Conservation (phyloP, 2,797 vertebrate species). For the Salarias fasciatus region DNA sequence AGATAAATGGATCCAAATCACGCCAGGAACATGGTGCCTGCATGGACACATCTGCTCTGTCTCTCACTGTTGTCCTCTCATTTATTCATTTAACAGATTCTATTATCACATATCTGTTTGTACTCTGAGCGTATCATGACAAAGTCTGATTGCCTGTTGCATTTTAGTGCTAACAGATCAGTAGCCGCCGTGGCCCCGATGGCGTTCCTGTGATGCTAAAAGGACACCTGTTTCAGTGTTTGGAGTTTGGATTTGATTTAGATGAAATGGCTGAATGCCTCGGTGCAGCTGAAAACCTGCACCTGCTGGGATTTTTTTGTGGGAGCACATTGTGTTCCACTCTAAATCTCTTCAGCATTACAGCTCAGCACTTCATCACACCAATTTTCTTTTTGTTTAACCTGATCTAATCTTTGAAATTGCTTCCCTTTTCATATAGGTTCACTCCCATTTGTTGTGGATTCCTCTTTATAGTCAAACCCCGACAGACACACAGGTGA, state of each 20-base stretch:
- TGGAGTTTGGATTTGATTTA: neutral
- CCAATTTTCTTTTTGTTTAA: neutral
- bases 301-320: neutral
- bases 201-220: neutral
- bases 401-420: neutral
- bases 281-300: neutral
- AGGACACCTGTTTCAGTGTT: constrained; percentile 3
- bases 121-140: too few relatives aligned
- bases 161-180: too few relatives aligned
- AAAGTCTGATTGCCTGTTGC: too few relatives aligned
- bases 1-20: too few relatives aligned
- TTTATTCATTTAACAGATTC: too few relatives aligned
- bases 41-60: too few relatives aligned
- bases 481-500: neutral
- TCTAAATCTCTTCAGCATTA: neutral
- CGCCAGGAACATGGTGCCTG: too few relatives aligned
- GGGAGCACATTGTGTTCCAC: neutral
- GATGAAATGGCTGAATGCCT: constrained; percentile 5
- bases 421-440: neutral
- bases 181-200: neutral
- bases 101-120: too few relatives aligned
- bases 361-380: neutral
- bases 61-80: too few relatives aligned
- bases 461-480: neutral
- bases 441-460: neutral